Base-by-base conservation (phyloP, 1,140 invertebrate genomes). In the Lepidurus arcticus region DNA sequence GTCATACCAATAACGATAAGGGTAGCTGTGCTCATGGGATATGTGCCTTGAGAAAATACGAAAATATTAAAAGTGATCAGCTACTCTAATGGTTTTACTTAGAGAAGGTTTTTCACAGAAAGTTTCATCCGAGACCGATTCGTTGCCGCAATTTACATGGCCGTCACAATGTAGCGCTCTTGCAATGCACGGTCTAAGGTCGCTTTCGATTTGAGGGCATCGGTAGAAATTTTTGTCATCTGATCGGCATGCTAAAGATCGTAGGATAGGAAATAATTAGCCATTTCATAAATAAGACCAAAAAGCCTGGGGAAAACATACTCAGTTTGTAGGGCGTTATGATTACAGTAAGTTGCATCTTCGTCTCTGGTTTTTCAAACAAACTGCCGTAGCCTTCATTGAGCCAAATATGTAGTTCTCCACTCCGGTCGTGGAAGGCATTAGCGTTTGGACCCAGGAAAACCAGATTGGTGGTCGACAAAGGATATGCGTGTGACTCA, bases 381-480 rank as follows among this genome's bases (percentile, higher is more conserved):
- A 34, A n/a, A 16, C 53, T 78, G 16, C 44, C 42, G 42, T 21
- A 47, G 73, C 42, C 75, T 78, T 78, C 75, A 42, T 13, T 73
- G 42, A 78, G 44, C 78, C 78, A 78, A 24, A 78, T 78, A 45
- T 78, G 78, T 7, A 78, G 43, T 47, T 78, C 73, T 44, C 78
- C 78, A 44, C 78, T 74, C 24, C 73, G 73, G 44, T 78, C 78
- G 45, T 74, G 75, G 75, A 78, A 78, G 16, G 78, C 75, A 24
- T 73, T 78, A 21, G 78, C 78, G 42, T 78, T 44, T 74, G 73
- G 78, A 16, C 78, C 78, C 75, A 45, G 44, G 47, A 74, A 21
- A 42, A 74, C 75, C 16, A 78, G 43, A 26, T 73, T 47, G 43
- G 74, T 44, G 26, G 53, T 74, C n/a, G 45, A 74, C 21, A 45